Conservation (phyloP, 2,113 vertebrate species). For the Prionailurus bengalensis region DNA sequence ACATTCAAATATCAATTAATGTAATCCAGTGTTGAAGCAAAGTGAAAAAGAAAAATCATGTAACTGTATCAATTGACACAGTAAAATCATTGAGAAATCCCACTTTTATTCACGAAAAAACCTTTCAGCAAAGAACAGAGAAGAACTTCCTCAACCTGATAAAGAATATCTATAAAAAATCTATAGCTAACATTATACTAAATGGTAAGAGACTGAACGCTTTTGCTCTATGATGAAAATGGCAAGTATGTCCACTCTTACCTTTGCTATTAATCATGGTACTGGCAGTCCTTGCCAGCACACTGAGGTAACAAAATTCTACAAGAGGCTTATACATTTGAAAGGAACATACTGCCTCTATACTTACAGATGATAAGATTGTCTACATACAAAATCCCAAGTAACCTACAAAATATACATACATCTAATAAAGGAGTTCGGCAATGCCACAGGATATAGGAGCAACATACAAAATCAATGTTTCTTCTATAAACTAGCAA, state of each 20-base stretch:
- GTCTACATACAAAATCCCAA: neutral
- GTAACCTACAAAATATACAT: neutral
- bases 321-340: neutral
- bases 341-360: neutral
- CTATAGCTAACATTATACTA: neutral
- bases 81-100: neutral
- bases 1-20: neutral
- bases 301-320: neutral
- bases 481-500: neutral
- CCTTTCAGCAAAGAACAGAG: neutral
- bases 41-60: neutral
- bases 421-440: neutral
- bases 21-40: neutral
- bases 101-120: neutral
- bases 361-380: neutral
- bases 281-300: neutral
- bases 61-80: neutral
- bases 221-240: neutral
- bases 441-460: neutral
- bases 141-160: neutral
- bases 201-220: neutral
- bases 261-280: neutral
- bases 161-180: neutral
- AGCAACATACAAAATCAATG: neutral
- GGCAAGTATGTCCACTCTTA: neutral